Evolutionary conservation across 2,888 invertebrate genomes (phyloP), one percentile per base, ranked within the genome.

Genomic region (Hirtodrosophila trivittata): DNA sequence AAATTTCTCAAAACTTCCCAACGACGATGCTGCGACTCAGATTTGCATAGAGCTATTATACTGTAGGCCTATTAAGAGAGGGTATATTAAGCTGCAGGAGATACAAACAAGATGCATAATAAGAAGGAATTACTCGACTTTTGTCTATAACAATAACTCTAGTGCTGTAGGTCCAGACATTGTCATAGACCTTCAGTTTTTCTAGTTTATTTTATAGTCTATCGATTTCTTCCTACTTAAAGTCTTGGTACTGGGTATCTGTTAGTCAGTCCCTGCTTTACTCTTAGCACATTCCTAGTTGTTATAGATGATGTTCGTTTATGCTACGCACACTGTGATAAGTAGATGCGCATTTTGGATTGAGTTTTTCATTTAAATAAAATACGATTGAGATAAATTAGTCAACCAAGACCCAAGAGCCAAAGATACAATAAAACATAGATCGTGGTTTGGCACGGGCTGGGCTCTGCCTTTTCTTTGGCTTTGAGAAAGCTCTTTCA

Each of bases 331-430:
- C 10, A 35, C 18, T 57, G 16, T 65, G 55, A 58, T 66, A 60
- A 77, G 59, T 65, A 57, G 46, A 13, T 47, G 45, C 66, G 67
- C 64, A 54, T 12, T 43, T 59, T 28, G 52, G 28, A 71, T 59
- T 68, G 65, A 71, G 71, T 39, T 83, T 80, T 82, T 63, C 68
- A 72, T 81, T 80, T 81, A 80, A 77, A 81, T 80, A 83, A 75
- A 64, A 72, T 56, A 59, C 77, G 75, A 81, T 81, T 81, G 80
- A 80, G 80, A 81, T 83, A 81, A 81, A 83, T 83, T 80, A 76
- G 69, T 51, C 65, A 66, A 46, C 26, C 46, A 47, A 16, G 18
- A 10, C 12, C 32, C 30, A 18, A 14, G 12, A 30, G 45, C 30
- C 30, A 39, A n/a, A 32, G 9, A 32, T 32, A 32, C 32, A 9